Evolutionary conservation across 2,888 invertebrate species (phyloP), one percentile per base, ranked within the genome.

Genomic region (Trissolcus japonicus): DNA sequence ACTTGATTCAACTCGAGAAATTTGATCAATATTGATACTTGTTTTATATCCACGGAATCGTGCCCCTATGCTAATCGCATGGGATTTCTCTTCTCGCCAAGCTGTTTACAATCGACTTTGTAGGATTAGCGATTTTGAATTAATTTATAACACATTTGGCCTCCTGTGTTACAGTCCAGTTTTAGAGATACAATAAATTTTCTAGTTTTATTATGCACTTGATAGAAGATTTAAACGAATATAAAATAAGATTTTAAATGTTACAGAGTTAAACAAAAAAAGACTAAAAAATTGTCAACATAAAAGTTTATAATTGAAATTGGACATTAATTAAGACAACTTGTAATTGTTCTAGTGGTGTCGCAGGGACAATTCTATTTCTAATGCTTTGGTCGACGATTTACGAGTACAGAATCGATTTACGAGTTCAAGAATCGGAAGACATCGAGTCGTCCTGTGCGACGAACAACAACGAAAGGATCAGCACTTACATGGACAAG

Each of bases 381-480:
- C 86, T 94, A 82, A 92, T 93, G 90, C 85, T 93, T 61, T 86
- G 91, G 62, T 92, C 93, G 1, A 93, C 94, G 0, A 84, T 93
- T 46, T 93, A 93, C 86, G 94, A 95, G 88, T 90, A 94, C 85
- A 91, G 90, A 82, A n/a, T n/a, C n/a, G n/a, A n/a, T n/a, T n/a
- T 90, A 91, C 43, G 89, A n/a, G n/a, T 90, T 76, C 86, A 92
- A 62, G 90, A 90, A 82, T 84, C 90, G 25, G 87, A 86, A 54
- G 91, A 91, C 82, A 87, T 90, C 53, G 88, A 90, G 71, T 87
- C 88, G 40, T 86, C 87, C 62, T 88, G 87, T 73, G 83, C 84
- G n/a, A 86, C 85, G 41, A 84, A 89, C 51, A 91, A 92, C 83
- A 88, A 86, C 79, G 86, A 86, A 68, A 90, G 90, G 69, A 88